A percentile compares a stretch with the other conserved stretches of the same genome.
Evolutionary conservation across 2,113 vertebrate species (phyloP).

Genomic region (Anarrhichthys ocellatus): DNA sequence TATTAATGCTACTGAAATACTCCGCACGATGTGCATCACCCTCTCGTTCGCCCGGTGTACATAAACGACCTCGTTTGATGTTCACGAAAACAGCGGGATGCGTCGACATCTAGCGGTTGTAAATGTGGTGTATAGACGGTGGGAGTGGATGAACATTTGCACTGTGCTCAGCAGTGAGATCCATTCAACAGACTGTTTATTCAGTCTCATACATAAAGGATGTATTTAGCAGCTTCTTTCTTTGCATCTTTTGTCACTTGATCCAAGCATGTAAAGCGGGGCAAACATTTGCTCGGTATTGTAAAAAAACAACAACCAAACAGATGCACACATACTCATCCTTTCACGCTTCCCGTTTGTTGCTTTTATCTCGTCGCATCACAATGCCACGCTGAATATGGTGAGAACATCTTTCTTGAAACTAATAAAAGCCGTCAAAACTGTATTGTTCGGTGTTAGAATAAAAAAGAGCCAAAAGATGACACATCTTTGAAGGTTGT

Average conservation of each 20-base stretch:
- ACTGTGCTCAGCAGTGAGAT: not conserved
- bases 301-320: constrained; percentile 29
- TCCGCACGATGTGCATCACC: not conserved
- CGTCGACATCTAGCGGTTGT: not conserved
- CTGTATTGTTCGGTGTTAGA: constrained; percentile 46
- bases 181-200: constrained; percentile 28
- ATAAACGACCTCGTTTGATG: no score
- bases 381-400: constrained; percentile 60
- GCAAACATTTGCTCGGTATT: constrained; percentile 48
- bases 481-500: constrained; percentile 44
- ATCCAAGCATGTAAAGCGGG: constrained; percentile 51
- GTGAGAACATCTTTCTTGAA: constrained; percentile 66
- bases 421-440: constrained; percentile 58
- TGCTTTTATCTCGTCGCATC: constrained; percentile 51
- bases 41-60: not conserved
- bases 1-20: not conserved
- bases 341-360: constrained; percentile 49
- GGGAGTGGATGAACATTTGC: not conserved
- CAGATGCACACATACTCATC: constrained; percentile 64
- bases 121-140: not conserved
- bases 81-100: no score
- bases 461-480: constrained; percentile 34
- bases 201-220: constrained; percentile 14
- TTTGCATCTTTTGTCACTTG: constrained; percentile 41
- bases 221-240: constrained; percentile 52